Conservation (phyloP, 2,797 vertebrate genomes). For the Sorex maritimensis region DNA sequence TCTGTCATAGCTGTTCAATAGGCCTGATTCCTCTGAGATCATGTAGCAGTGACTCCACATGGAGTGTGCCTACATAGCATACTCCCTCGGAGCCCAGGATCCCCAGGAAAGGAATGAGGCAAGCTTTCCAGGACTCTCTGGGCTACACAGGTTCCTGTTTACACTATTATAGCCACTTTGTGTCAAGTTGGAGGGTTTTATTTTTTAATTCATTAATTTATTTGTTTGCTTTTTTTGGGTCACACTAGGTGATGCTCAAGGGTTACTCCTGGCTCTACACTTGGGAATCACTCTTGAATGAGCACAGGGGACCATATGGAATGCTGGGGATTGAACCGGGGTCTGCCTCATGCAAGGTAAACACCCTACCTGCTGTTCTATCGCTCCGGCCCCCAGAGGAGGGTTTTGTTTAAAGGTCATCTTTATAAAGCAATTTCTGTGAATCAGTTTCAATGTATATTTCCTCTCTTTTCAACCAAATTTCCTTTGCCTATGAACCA, state of each 20-base stretch:
- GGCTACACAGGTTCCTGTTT: neutral
- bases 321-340: no score
- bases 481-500: constrained; percentile 5
- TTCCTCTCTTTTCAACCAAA: constrained; percentile 12
- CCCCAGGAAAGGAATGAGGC: neutral
- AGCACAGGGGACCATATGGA: no score
- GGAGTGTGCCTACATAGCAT: neutral
- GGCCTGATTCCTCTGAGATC: constrained; percentile 51
- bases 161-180: neutral
- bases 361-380: no score
- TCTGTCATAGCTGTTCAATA: neutral
- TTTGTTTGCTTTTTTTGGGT: no score
- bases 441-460: constrained; percentile 51
- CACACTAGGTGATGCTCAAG: no score
- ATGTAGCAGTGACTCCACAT: neutral
- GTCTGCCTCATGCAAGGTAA: no score
- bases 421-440: constrained; percentile 10
- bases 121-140: neutral
- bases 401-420: neutral
- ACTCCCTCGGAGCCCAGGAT: neutral
- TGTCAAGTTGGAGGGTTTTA: neutral
- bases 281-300: no score
- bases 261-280: no score
- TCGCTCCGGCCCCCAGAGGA: no score
- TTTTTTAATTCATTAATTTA: no score